A percentile compares a stretch with the other conserved stretches of the same genome.
Conservation (phyloP, 2,113 vertebrate species). For the Mesembrinibis cayennensis region DNA sequence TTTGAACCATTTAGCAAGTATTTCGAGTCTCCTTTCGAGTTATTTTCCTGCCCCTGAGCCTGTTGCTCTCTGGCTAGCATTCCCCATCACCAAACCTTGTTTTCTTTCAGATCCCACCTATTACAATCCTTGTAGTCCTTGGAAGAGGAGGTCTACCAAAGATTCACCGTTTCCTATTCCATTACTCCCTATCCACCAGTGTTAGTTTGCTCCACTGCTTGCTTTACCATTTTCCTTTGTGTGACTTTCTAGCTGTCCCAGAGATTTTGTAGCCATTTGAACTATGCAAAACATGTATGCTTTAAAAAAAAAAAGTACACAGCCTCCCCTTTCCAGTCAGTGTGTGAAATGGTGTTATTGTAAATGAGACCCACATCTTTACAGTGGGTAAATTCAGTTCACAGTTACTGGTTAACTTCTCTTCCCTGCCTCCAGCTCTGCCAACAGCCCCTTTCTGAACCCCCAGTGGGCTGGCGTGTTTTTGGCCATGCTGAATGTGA, state of each 20-base stretch:
- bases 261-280: not conserved
- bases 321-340: not conserved
- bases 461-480: rapidly evolving
- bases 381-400: not conserved
- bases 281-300: not conserved
- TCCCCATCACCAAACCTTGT: not conserved
- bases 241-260: not conserved
- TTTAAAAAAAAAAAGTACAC: not conserved
- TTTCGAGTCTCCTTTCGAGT: not conserved
- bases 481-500: not conserved
- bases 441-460: not conserved
- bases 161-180: not conserved
- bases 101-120: not conserved
- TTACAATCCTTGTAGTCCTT: not conserved
- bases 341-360: not conserved
- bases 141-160: not conserved
- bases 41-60: not conserved
- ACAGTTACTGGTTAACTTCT: not conserved
- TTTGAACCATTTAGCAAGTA: not conserved
- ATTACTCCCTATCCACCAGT: not conserved
- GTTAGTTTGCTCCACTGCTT: not conserved
- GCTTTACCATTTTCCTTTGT: not conserved
- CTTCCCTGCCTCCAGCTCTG: not conserved
- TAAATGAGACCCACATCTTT: not conserved
- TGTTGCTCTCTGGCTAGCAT: not conserved